A percentile compares a stretch with the other conserved stretches of the same genome.
These are phyloP conservation scores for Schizothorax lantsangensis DNA, from an alignment of 2,797 vertebrate genomes.

Conservation along the genomic window DNA sequence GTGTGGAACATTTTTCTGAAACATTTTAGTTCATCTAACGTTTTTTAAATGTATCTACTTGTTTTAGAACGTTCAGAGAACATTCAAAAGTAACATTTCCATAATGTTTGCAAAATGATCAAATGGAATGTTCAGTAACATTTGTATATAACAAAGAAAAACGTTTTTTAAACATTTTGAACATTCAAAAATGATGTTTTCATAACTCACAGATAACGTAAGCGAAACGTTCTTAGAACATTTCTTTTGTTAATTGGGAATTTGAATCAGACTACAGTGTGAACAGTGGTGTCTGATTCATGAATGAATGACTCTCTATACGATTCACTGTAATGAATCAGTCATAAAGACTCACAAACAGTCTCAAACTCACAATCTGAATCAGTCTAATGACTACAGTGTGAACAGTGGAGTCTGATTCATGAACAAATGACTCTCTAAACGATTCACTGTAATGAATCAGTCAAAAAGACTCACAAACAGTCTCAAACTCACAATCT, in stretches of 20 bases:
- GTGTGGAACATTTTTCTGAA: neutral
- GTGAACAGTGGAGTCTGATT: neutral
- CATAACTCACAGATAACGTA: neutral
- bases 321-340: neutral
- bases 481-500: neutral
- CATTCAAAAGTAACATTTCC: neutral
- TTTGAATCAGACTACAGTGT: neutral
- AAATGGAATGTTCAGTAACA: neutral
- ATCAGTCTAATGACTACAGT: neutral
- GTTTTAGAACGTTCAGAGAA: neutral
- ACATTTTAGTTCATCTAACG: neutral
- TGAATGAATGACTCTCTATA: neutral
- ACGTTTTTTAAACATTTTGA: neutral
- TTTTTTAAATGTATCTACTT: neutral
- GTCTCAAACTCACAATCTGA: neutral
- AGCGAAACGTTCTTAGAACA: neutral
- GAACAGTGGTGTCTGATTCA: too few relatives aligned
- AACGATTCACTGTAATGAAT: neutral
- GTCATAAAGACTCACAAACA: neutral
- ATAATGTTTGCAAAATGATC: neutral
- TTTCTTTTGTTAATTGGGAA: too few relatives aligned
- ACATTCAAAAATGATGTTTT: too few relatives aligned
- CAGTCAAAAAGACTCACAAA: neutral
- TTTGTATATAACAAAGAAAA: neutral
- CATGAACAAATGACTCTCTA: neutral